phyloP scores from a whole-genome alignment of 2,113 vertebrate genomes.

The Pitta sordida region DNA sequence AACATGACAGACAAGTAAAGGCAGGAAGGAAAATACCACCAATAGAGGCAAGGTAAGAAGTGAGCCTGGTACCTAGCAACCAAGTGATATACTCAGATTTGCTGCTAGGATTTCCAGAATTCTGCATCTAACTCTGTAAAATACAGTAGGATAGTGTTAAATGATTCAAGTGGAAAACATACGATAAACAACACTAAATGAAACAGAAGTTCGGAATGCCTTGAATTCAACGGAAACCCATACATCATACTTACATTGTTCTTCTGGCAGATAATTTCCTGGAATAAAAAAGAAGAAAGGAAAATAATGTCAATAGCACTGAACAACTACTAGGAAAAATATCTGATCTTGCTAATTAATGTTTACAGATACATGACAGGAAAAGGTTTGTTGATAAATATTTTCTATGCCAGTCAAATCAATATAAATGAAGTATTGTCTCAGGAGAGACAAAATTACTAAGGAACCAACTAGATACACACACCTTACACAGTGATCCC shows the following conservation, averaged over 20 bases:
- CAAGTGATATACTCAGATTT: background rate
- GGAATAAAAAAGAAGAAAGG: constrained; percentile 42
- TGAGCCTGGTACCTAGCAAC: constrained; percentile 45
- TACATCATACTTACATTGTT: constrained; percentile 90
- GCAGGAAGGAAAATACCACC: background rate
- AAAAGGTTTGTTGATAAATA: background rate
- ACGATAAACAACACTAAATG: background rate
- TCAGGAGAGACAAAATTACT: background rate
- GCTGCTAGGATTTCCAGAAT: constrained; percentile 7
- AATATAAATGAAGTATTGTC: background rate
- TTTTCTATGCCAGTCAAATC: background rate
- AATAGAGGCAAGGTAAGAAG: background rate
- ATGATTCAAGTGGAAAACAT: background rate
- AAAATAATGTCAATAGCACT: background rate
- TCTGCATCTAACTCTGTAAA: background rate
- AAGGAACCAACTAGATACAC: background rate
- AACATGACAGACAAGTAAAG: background rate
- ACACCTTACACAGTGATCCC: no score
- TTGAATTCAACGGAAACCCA: background rate
- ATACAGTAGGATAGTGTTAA: background rate
- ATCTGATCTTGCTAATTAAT: background rate
- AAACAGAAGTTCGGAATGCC: background rate
- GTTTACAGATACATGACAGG: background rate
- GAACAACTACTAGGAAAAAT: background rate
- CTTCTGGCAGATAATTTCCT: constrained; percentile 98